Evolutionary conservation across 2,888 invertebrate species (phyloP), one percentile per base, ranked within the genome.

Genomic region (Steinernema scapterisci): DNA sequence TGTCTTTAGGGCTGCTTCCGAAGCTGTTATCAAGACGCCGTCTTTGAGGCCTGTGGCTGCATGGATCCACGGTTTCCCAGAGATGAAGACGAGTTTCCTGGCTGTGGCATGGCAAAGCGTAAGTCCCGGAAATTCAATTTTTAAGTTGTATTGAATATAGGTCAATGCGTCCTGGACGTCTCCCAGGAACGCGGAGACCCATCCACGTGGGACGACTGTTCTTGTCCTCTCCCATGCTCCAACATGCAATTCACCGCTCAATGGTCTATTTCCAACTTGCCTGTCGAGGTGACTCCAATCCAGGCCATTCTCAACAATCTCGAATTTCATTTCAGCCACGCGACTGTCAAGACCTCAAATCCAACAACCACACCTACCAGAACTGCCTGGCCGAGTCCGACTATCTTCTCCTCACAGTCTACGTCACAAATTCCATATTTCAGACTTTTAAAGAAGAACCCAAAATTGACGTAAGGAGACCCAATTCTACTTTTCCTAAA

Each of bases 31-130:
- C 79, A 79, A 63, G 77, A 79, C 46, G 54, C 75, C 2, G 73
- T 78, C 16, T 46, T 56, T 46, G 45, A 63, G 13, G 48, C 31
- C 16, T 79, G 79, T 31, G 72, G 72, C 9, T 79, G 79, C 54
- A 79, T 77, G 73, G 79, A 79, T 45, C 75, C 79, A 6, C 51
- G 79, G 43, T 79, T 75, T 72, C 76, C 76, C 1, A 70, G 38
- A 38, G 5, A 52, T n/a, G 21, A 72, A 11, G 45, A 51, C 9
- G 54, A 52, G 13, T 74, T 43, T 1, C 45, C 27, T 9, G 45
- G 23, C 16, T 79, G 79, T 70, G 63, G 48, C 5, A 19, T 79
- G 5, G 11, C 56, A 11, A 52, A 76, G 56, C 46, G 79, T 79
- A 21, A 56, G 71, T 48, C 31, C 2, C 3, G 38, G 31, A 1